Base-by-base conservation (phyloP, 2,888 invertebrate genomes). In the Amphiduros pacificus region DNA sequence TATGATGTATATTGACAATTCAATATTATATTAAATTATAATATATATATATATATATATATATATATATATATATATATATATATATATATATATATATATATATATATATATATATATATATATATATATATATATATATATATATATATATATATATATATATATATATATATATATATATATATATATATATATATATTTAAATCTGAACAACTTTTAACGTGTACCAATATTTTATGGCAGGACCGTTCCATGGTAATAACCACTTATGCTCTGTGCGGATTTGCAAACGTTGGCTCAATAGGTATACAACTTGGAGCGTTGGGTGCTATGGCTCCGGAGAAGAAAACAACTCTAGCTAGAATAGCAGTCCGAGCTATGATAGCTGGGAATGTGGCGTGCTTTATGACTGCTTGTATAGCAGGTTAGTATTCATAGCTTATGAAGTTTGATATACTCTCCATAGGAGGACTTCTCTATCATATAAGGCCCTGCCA, bases 391-490 rank as follows among this genome's bases (percentile, higher is more conserved):
- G 81, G 81, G 17, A 80, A 76, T 60, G 76, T 80, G 6, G 80
- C 80, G 2, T 82, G 80, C 63, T 82, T 82, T 67, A 68, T 81
- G 68, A 82, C 79, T 2, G 82, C 82, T 0, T 79, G 79, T 58
- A 75, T 79, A n/a, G 77, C 82, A 67, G 73, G 73, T 73, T 11
- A 36, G 67, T 62, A n/a, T n/a, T n/a, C n/a, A n/a, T n/a, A n/a
- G n/a, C n/a, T n/a, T n/a, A n/a, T n/a, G n/a, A n/a, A n/a, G n/a
- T n/a, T n/a, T n/a, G n/a, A n/a, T n/a, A n/a, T n/a, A n/a, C n/a
- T n/a, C n/a, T n/a, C n/a, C n/a, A n/a, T n/a, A n/a, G n/a, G n/a
- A n/a, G n/a, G n/a, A n/a, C n/a, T n/a, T n/a, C n/a, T n/a, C n/a
- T n/a, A n/a, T n/a, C n/a, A n/a, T n/a, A n/a, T n/a, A n/a, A n/a